Base-by-base conservation (phyloP, 2,797 vertebrate genomes). In the Lacerta bilineata region DNA sequence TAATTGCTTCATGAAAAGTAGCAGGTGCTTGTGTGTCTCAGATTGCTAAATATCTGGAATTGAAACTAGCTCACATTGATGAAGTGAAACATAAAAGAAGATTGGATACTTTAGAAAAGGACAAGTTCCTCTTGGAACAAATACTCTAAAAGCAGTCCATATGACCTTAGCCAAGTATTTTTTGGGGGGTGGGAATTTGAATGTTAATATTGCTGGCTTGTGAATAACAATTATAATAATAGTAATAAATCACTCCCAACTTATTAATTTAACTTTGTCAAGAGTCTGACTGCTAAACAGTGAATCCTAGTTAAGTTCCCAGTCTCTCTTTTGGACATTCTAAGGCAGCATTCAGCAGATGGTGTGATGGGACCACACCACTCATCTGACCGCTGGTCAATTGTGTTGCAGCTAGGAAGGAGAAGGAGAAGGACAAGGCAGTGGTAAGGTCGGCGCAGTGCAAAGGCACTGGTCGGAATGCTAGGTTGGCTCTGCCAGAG, bases 31-130 rank as follows among this genome's bases (percentile, higher is more conserved):
- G 36, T 93, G 91, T 94, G 71, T 95, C 88, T 94, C 76, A 91
- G 59, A 94, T 86, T 91, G 83, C 91, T 93, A 88, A 95, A 91
- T 91, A 88, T 91, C 93, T 94, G 93, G 94, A 90, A 96, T 94
- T 95, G 93, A 93, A 95, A 93, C 93, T 91, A 93, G 86, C 72
- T 93, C 36, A 36, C 94, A 95, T 84, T 95, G 95, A 94, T 96
- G 93, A 96, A 93, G 90, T 91, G 85, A 95, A 94, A 95, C 95
- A 93, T 95, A 95, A 95, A 94, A 95, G 94, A 83, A 94, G 93
- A 94, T 90, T 85, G 87, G 75, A 61, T 95, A 89, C 93, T 96
- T 93, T 95, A 95, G 41, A 93, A 96, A 95, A 95, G 0, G 23
- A 94, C 92, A 92, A 92, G 61, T 75, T 90, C 36, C 39, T 43